A percentile compares a stretch with the other conserved stretches of the same genome.
These are phyloP conservation scores for Chunga burmeisteri DNA, from an alignment of 2,113 vertebrate genomes.

Conservation along the genomic window DNA sequence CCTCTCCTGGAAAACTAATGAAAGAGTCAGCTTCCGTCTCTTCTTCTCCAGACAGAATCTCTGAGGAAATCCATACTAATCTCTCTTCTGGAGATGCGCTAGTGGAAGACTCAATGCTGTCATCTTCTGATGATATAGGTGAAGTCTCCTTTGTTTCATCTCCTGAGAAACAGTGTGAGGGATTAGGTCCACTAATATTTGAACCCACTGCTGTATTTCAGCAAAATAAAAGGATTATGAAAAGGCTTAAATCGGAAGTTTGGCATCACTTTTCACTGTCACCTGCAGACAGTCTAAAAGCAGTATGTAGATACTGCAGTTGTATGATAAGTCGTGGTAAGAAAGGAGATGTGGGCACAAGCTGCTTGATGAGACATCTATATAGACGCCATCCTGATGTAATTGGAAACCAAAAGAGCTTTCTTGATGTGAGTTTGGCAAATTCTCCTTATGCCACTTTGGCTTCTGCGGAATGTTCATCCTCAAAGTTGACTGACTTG, in stretches of 20 bases:
- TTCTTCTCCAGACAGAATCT: constrained; percentile 77
- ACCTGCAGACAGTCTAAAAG: constrained; percentile 90
- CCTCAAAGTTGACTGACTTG: constrained; percentile 75
- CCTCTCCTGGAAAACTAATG: constrained; percentile 84
- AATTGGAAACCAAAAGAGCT: constrained; percentile 85
- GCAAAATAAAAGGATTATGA: constrained; percentile 93
- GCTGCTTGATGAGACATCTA: constrained; percentile 93
- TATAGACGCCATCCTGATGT: constrained; percentile 89
- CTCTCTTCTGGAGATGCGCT: constrained; percentile 70
- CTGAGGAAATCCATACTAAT: constrained; percentile 74
- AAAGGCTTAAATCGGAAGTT: constrained; percentile 91
- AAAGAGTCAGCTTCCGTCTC: constrained; percentile 75
- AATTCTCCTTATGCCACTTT: constrained; percentile 80
- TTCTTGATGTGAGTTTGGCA: constrained; percentile 70
- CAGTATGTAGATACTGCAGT: constrained; percentile 89
- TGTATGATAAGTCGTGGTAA: constrained; percentile 92
- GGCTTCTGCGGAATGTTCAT: constrained; percentile 78
- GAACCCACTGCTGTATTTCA: constrained; percentile 83
- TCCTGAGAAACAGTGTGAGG: constrained; percentile 76
- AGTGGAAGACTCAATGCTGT: constrained; percentile 66
- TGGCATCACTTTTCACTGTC: constrained; percentile 94
- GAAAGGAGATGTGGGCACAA: constrained; percentile 92
- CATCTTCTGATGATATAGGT: constrained; percentile 76
- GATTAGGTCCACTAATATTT: constrained; percentile 52
- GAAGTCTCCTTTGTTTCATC: constrained; percentile 77